These are phyloP conservation scores for Andrena flavipes DNA, from an alignment of 2,888 invertebrate species.

Conservation along the genomic window DNA sequence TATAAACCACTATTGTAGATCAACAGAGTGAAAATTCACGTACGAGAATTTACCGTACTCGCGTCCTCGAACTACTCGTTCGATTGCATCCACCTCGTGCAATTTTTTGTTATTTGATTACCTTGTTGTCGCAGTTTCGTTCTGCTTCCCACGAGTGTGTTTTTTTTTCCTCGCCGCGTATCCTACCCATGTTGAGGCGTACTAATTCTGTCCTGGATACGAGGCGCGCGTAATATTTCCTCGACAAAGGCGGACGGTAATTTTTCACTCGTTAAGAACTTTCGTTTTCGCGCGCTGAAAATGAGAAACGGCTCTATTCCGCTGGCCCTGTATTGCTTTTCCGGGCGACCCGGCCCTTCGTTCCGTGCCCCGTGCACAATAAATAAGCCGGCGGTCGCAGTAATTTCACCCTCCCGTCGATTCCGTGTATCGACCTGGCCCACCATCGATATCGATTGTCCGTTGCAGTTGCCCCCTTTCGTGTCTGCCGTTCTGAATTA, in stretches of 20 bases:
- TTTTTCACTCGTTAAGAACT: constrained; percentile 68
- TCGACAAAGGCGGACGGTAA: constrained; percentile 25
- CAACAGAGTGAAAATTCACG: neutral
- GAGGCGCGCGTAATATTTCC: constrained; percentile 30
- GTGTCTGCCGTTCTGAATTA: constrained; percentile 41
- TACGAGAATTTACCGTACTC: neutral
- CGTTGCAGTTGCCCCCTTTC: constrained; percentile 40
- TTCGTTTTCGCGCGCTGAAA: constrained; percentile 32
- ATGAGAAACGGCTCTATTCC: constrained; percentile 67
- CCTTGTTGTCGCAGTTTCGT: constrained; percentile 26
- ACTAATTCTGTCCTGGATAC: constrained; percentile 32
- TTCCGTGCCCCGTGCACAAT: constrained; percentile 68
- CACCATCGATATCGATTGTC: constrained; percentile 64
- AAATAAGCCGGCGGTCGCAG: constrained; percentile 73
- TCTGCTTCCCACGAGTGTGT: neutral
- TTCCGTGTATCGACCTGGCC: constrained; percentile 55
- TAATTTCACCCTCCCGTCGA: constrained; percentile 62
- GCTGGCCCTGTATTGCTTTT: constrained; percentile 42
- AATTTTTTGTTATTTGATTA: constrained; percentile 35
- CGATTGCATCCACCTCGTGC: constrained; percentile 1
- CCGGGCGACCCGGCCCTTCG: constrained; percentile 68
- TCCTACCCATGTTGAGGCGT: constrained; percentile 1
- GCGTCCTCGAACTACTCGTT: neutral
- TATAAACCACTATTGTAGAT: neutral
- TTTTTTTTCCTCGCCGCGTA: no score